Evolutionary conservation across 2,113 vertebrate species (phyloP).

Genomic region (human): DNA sequence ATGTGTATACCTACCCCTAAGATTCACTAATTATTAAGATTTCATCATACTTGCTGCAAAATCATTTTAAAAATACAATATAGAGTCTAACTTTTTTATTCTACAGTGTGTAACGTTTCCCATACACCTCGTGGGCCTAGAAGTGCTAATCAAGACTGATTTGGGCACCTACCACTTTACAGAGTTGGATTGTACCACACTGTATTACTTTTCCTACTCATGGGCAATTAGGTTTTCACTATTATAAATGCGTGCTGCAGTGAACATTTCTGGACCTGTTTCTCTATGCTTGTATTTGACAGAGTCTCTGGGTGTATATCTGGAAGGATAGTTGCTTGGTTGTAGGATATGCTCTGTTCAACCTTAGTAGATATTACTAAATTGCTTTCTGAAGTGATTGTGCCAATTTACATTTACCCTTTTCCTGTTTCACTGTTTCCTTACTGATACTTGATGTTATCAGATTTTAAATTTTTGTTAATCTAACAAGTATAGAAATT

Average conservation of each 20-base stretch:
- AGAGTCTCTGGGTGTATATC: background rate
- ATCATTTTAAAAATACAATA: background rate
- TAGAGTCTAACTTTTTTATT: background rate
- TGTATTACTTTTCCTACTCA: background rate
- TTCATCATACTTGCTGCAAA: background rate
- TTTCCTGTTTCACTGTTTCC: background rate
- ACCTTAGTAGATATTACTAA: background rate
- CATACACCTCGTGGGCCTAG: background rate
- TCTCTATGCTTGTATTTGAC: background rate
- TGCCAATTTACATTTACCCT: conserved; percentile 1
- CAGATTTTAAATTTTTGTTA: background rate
- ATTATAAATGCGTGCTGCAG: background rate
- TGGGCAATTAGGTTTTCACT: background rate
- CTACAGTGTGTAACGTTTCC: background rate
- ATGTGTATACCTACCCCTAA: background rate
- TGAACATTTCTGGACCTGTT: background rate
- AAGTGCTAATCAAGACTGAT: background rate
- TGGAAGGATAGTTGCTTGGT: background rate
- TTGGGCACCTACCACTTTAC: background rate
- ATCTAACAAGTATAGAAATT: background rate
- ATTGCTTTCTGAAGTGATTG: background rate
- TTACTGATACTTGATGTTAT: background rate
- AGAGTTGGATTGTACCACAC: background rate
- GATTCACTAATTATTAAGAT: background rate
- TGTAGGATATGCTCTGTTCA: background rate